Conservation (phyloP, 1,140 invertebrate genomes). For the Pseudomyrmex dendroicus region DNA sequence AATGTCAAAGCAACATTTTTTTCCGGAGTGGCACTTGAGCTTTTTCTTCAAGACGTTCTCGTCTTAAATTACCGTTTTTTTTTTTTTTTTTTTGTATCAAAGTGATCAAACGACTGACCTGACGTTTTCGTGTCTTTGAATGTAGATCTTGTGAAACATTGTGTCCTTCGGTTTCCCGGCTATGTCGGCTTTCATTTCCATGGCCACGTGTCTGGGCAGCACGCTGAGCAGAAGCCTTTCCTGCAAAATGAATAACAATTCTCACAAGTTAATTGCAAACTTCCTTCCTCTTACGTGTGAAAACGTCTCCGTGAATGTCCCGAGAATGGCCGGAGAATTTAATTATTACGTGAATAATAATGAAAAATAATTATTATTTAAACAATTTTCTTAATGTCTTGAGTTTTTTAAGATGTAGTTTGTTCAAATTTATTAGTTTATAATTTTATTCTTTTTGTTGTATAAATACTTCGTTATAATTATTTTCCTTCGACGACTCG, state of each 20-base stretch:
- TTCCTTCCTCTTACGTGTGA: too few species aligned
- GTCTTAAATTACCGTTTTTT: background rate
- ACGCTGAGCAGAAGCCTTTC: constrained; percentile 96
- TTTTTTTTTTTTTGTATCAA: background rate
- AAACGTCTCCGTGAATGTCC: too few species aligned
- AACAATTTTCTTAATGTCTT: too few species aligned
- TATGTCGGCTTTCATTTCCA: constrained; percentile 99
- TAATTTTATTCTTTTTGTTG: too few species aligned
- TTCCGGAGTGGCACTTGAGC: background rate
- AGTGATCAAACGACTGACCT: constrained; percentile 87
- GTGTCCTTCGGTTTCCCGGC: constrained; percentile 95
- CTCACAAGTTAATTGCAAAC: background rate
- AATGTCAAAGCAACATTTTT: constrained; percentile 19
- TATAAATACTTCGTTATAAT: too few species aligned
- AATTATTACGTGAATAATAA: too few species aligned
- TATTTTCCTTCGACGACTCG: too few species aligned
- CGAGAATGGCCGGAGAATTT: too few species aligned
- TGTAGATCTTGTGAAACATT: constrained; percentile 99
- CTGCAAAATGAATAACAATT: constrained; percentile 85
- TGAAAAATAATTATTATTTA: too few species aligned
- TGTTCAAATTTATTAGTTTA: too few species aligned
- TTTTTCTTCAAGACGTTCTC: background rate
- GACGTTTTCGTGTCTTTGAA: constrained; percentile 97
- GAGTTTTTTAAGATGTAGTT: too few species aligned
- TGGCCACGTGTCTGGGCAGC: constrained; percentile 96